A percentile compares a stretch with the other conserved stretches of the same genome.
Conservation (phyloP, 2,113 vertebrate genomes). For the Pipra filicauda region DNA sequence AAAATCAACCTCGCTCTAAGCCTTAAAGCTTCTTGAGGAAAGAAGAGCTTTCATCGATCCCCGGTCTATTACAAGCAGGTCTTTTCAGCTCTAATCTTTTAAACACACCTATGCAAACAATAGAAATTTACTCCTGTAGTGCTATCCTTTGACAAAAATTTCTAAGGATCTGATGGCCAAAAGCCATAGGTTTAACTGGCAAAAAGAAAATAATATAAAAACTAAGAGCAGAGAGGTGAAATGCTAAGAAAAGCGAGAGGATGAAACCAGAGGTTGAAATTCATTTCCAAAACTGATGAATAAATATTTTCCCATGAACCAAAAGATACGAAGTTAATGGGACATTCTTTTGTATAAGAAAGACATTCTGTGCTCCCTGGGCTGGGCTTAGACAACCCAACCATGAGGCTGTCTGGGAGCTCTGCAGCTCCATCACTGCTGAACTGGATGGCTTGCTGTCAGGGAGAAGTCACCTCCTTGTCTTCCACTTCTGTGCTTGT, state of each 20-base stretch:
- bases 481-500: background rate
- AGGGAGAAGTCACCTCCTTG: background rate
- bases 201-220: conserved; percentile 9
- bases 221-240: background rate
- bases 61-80: conserved; percentile 19
- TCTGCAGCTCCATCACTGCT: background rate
- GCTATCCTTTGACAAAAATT: background rate
- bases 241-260: background rate
- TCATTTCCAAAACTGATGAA: background rate
- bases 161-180: background rate
- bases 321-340: background rate
- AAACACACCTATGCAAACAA: conserved; percentile 44
- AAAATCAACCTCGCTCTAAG: background rate
- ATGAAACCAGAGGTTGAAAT: background rate
- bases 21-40: conserved; percentile 29
- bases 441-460: fast-evolving
- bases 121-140: background rate
- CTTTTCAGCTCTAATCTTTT: conserved; percentile 42
- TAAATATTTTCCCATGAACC: background rate
- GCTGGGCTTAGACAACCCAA: background rate
- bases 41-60: conserved; percentile 40
- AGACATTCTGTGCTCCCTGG: background rate
- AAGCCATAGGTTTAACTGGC: background rate
- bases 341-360: background rate
- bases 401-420: background rate